Percentiles rank a stretch among this genome's conserved stretches.
These are phyloP conservation scores for Pentalonia nigronervosa DNA, from an alignment of 1,140 invertebrate genomes.

Conservation along the genomic window DNA sequence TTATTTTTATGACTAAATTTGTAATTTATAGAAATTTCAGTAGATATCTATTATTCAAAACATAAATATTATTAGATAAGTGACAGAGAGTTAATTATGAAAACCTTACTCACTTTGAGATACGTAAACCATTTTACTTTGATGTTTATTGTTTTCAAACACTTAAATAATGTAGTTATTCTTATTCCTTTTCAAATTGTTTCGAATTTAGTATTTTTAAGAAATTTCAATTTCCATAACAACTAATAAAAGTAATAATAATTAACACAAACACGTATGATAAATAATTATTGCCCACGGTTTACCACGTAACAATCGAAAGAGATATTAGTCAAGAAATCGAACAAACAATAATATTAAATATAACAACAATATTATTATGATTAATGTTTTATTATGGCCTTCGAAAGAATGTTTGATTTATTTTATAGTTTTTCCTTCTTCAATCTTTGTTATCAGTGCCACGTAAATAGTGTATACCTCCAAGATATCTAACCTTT, in stretches of 20 bases:
- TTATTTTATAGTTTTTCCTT: too few species aligned
- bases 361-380: background rate
- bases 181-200: background rate
- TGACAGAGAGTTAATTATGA: background rate
- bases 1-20: background rate
- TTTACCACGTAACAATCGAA: background rate
- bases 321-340: background rate
- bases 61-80: background rate
- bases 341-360: too few species aligned
- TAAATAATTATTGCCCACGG: background rate
- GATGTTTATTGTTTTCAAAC: background rate
- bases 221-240: background rate
- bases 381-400: background rate
- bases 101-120: constrained; percentile 1
- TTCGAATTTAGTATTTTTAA: background rate
- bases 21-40: background rate
- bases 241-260: background rate
- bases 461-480: too few species aligned
- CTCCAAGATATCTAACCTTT: too few species aligned
- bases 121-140: constrained; percentile 28
- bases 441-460: too few species aligned
- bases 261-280: background rate
- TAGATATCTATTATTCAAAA: background rate
- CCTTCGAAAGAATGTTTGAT: background rate
- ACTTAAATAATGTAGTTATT: background rate